Base-by-base conservation (phyloP, 2,797 vertebrate genomes). In the Tragopan temminckii region DNA sequence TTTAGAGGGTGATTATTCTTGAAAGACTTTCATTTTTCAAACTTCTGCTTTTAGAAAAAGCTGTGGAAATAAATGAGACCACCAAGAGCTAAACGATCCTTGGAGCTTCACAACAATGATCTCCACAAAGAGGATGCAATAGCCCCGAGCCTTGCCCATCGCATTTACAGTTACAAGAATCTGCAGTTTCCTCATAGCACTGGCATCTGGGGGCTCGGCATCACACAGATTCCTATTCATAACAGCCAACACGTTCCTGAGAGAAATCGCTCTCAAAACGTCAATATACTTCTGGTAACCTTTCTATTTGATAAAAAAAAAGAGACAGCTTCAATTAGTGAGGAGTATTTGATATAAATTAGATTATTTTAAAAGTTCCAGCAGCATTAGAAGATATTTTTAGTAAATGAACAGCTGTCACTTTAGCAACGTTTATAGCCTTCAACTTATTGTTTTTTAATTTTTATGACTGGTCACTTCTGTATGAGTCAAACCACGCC, bases 241-340 rank as follows among this genome's bases (percentile, higher is more conserved):
- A 97, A 97, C 77, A 97, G 95, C 97, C 94, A 94, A 36, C 43
- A 67, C 93, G 72, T 90, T 97, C 95, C 95, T 38, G 80, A 97
- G 95, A 97, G 95, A 94, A 97, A 97, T 95, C 90, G 85, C 94
- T 97, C 90, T 96, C 90, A 93, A 96, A 97, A 96, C 24, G n/a
- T 97, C 97, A 97, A 97, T 92, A 97, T 93, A 97, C 95, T 94
- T 97, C 97, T 95, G 95, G 96, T 97, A 97, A 97, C 95, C 91
- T 97, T 97, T 97, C 97, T 97, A 90, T 97, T 98, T 98, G 97
- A 98, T 97, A 97, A 97, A 97, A 97, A 97, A 97, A 97, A 96
- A 35, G 94, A 97, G 97, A 98, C 97, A 97, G 96, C 96, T 97
- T 96, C 97, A 98, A 98, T 98, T 98, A 98, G 96, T 93, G 89